Base-by-base conservation (phyloP, 2,888 invertebrate genomes). In the Acanthacorydalis orientalis region DNA sequence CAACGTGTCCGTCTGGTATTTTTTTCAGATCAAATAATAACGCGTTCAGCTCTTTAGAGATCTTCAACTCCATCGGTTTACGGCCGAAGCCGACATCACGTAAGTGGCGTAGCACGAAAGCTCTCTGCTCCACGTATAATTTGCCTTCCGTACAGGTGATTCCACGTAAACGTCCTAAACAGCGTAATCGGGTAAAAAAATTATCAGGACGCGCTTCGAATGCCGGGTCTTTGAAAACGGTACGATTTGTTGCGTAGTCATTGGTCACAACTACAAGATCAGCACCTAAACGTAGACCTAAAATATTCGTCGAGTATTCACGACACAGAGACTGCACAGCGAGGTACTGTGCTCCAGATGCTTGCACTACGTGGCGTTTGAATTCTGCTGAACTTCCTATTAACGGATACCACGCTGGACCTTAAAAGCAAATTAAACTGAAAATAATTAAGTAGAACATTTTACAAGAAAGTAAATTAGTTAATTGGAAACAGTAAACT, bases 171-270 rank as follows among this genome's bases (percentile, higher is more conserved):
- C 70, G 68, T 23, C 80, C 80, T 72, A 81, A 72, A 12, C 76
- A 76, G 31, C 81, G 66, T 11, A 81, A 57, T 32, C 72, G 66
- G 12, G 75, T 62, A 54, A 81, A 81, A 56, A 78, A 77, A 50
- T 73, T 76, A 57, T 80, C 73, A 0, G 83, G 83, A 16, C 83
- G 64, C 0, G 75, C 79, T 49, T 76, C 74, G 53, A 70, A 82
- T 16, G 74, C 76, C 47, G 79, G 77, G 11, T 65, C 61, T 0
- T 64, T 61, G 43, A 80, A 65, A 2, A 80, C 68, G 48, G 71
- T 64, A 11, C 67, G 68, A 1, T 78, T 65, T 1, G 69, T 53
- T 2, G 69, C 62, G 54, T 69, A 70, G 0, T 74, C 73, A 23
- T 68, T 68, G 1, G 75, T 75, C 1, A 73, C 68, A 2, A 78